Conservation (phyloP, 2,888 invertebrate species). For the Aphrophora alni region DNA sequence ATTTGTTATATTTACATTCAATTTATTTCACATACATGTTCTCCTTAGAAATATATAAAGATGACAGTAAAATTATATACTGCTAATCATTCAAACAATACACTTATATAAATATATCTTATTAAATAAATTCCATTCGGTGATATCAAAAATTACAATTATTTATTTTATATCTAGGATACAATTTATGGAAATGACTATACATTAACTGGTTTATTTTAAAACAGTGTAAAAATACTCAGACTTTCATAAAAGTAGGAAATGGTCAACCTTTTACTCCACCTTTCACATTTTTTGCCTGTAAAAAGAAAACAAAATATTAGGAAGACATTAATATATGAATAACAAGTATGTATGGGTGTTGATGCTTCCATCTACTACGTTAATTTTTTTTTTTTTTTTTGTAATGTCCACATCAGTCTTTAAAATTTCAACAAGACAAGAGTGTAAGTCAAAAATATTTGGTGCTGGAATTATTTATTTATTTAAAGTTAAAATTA, state of each 20-base stretch:
- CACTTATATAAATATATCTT: neutral
- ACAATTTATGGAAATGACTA: neutral
- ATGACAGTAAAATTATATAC: neutral
- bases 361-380: too few relatives aligned
- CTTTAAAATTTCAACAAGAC: too few relatives aligned
- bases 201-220: neutral
- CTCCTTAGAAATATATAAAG: neutral
- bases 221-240: neutral
- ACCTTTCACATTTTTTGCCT: neutral
- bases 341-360: too few relatives aligned
- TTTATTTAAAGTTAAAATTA: too few relatives aligned
- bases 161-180: neutral
- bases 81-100: neutral
- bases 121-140: neutral
- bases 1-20: neutral
- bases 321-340: too few relatives aligned
- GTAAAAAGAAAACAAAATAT: neutral
- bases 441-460: too few relatives aligned
- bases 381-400: too few relatives aligned
- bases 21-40: neutral
- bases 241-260: neutral
- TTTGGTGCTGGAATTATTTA: too few relatives aligned
- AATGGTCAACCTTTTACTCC: neutral
- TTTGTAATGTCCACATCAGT: too few relatives aligned
- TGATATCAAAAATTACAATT: neutral